These are phyloP conservation scores for Halisarca cf. caerulea DNA, from an alignment of 37 sponge, comb jelly and placozoan genomes.

Conservation along the genomic window DNA sequence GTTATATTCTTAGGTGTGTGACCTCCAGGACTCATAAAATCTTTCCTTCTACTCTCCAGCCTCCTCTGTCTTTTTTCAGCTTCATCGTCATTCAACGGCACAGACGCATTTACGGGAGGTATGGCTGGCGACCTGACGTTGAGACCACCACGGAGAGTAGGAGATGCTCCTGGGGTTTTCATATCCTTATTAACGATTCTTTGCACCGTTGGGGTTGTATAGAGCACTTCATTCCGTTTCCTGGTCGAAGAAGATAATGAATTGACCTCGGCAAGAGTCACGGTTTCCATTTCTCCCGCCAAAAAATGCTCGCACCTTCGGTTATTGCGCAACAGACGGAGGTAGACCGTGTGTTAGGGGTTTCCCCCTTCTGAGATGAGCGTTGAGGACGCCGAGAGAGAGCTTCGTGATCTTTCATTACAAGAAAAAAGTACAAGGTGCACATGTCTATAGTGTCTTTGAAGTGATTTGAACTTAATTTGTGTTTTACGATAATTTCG, in stretches of 20 bases:
- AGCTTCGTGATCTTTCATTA: no score
- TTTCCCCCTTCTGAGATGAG: no score
- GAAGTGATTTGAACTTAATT: no score
- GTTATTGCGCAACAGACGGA: no score
- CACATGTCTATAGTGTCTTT: no score
- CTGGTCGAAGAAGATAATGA: no score
- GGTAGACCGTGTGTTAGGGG: no score
- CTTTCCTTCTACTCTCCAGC: constrained; percentile 26
- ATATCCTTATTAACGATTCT: background rate
- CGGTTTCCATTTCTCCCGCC: background rate
- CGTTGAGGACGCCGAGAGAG: no score
- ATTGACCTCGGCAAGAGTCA: background rate
- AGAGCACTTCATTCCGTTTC: background rate
- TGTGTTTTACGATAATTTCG: no score
- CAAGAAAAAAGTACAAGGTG: no score
- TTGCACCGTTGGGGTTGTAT: background rate
- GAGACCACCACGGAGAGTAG: background rate
- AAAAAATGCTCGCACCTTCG: background rate
- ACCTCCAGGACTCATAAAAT: constrained; percentile 61
- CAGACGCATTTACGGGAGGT: background rate
- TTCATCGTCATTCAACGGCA: constrained; percentile 72
- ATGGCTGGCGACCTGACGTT: background rate
- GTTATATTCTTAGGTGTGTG: constrained; percentile 53
- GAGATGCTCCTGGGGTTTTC: background rate
- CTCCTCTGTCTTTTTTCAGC: constrained; percentile 63